Base-by-base conservation (phyloP, 2,888 invertebrate genomes). In the Saturnia pavonia region DNA sequence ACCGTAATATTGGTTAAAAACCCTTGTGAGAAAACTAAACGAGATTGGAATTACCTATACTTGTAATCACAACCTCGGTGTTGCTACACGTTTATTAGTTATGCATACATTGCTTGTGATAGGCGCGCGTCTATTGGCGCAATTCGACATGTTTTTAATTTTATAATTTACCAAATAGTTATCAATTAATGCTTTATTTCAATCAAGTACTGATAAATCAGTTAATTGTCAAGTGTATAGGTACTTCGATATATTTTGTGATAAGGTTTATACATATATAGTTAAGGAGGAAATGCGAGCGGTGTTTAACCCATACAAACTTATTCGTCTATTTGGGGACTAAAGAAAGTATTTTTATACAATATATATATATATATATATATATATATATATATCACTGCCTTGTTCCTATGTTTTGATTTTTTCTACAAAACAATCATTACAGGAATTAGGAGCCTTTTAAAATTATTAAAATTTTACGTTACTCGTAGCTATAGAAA, bases 1-100 rank as follows among this genome's bases (percentile, higher is more conserved):
- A 27, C 25, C 6, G 6, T 12, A 11, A 0, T 22, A 19, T 11
- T 54, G 11, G 54, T 25, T 60, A 14, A 25, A 27, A 60, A 60
- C 57, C n/a, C 57, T 60, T 60, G 57, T 60, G 57, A 60, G 27
- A 16, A 60, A 60, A 27, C 57, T 14, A 25, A 60, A 27, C 57
- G 27, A 60, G 25, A 60, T 27, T 60, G 14, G 25, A 60, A 27
- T 60, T 60, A 54, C 54, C 54, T 54, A 25, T 19, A 60, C 57
- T 27, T 60, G 14, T 60, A 27, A 27, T 27, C 27, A 3, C 57
- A 22, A 60, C 57, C 57, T 27, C 57, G 14, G 57, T 27, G 27
- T 60, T 60, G 57, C 27, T 14, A 25, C 57, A 27, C 57, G 27
- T 60, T 60, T 12, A 19, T 60, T 27, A 60, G 27, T 60, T 60